phyloP scores from a whole-genome alignment of 2,113 vertebrate genomes.

The Galemys pyrenaicus region DNA sequence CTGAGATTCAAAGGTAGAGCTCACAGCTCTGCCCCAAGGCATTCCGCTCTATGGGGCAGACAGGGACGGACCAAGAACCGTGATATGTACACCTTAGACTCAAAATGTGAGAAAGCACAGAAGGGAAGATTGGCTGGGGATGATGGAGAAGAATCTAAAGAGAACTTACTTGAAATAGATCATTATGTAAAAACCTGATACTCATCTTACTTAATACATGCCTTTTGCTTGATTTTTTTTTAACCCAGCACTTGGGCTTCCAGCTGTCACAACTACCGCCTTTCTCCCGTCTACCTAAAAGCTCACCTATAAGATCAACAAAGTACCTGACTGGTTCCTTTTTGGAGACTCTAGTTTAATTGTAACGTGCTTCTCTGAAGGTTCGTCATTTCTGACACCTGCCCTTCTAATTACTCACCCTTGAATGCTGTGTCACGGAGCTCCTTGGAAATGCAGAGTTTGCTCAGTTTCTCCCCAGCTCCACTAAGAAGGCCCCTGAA shows the following conservation, averaged over 20 bases:
- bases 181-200: background rate
- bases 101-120: background rate
- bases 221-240: background rate
- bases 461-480: background rate
- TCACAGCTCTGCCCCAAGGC: background rate
- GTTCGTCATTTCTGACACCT: background rate
- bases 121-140: background rate
- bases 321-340: background rate
- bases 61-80: background rate
- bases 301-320: background rate
- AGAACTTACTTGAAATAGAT: background rate
- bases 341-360: background rate
- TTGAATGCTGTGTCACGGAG: background rate
- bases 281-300: conserved; percentile 1
- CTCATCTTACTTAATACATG: background rate
- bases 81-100: too few species aligned
- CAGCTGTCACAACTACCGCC: background rate
- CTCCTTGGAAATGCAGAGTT: background rate
- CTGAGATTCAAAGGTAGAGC: background rate
- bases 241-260: background rate
- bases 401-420: background rate
- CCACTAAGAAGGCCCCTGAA: conserved; percentile 25
- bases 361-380: background rate
- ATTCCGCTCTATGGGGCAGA: background rate
- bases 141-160: background rate